A percentile compares a stretch with the other conserved stretches of the same genome.
Conservation (phyloP, 2,797 vertebrate species). For the Notolabrus celidotus region DNA sequence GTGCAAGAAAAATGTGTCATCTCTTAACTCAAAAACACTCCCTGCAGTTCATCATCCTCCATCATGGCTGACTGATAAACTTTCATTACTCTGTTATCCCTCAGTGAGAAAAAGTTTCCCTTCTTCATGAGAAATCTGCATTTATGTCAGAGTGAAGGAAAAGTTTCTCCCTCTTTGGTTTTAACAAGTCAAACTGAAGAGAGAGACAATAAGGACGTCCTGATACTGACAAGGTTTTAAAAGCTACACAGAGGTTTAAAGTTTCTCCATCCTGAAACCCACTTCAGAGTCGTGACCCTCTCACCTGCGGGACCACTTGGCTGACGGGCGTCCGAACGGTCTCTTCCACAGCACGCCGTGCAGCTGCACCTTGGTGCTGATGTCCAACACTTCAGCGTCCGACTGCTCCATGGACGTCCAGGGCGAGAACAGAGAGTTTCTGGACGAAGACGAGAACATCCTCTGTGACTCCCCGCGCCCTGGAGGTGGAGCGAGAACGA, state of each 20-base stretch:
- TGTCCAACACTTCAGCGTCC: constrained; percentile 91
- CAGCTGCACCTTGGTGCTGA: constrained; percentile 98
- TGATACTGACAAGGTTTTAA: too few relatives aligned
- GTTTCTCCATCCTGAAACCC: neutral
- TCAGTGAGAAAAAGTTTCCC: too few relatives aligned
- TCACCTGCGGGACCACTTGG: constrained; percentile 97
- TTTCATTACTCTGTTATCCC: too few relatives aligned
- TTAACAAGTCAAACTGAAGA: too few relatives aligned
- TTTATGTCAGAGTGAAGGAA: too few relatives aligned
- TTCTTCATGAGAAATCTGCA: too few relatives aligned
- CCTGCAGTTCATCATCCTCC: too few relatives aligned
- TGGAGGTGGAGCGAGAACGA: constrained; percentile 34
- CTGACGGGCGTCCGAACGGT: constrained; percentile 93
- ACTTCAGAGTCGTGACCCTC: neutral
- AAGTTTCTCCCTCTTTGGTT: too few relatives aligned
- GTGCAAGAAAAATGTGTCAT: too few relatives aligned
- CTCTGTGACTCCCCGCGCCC: constrained; percentile 45
- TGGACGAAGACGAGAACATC: constrained; percentile 92
- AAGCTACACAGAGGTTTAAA: neutral
- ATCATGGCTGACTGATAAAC: too few relatives aligned
- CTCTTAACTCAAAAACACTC: too few relatives aligned
- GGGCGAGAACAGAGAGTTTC: constrained; percentile 88
- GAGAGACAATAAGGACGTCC: too few relatives aligned
- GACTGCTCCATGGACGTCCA: constrained; percentile 94
- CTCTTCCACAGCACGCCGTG: constrained; percentile 97